Base-by-base conservation (phyloP, 1,140 invertebrate genomes). In the Tetragnatha versicolor region DNA sequence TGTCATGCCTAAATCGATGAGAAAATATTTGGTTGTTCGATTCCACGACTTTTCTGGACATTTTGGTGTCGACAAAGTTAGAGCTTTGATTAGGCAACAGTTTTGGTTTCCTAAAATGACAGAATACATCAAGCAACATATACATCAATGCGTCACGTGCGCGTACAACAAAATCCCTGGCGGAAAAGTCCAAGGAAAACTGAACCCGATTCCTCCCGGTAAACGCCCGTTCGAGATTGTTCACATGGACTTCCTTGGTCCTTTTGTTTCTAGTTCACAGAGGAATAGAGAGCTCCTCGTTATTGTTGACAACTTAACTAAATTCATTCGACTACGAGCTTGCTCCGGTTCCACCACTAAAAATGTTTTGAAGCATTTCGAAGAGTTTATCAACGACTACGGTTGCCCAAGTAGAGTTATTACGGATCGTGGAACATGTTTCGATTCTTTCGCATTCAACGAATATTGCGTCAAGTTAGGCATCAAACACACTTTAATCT, bases 401-500 rank as follows among this genome's bases (percentile, higher is more conserved):
- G 51, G 51, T 60, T n/a, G 9, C 10, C 55, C 55, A 14, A 33
- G 31, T 9, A 9, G 29, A 14, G 17, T 60, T 5, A 31, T 60
- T 12, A 60, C 55, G 17, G 55, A 60, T 31, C 12, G 55, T 14
- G 55, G 55, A 33, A 14, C 10, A 9, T 60, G 55, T 20, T 60
- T 60, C 20, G 14, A 25, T 9, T 60, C 55, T 12, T 33, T 12
- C 17, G 14, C 2, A 31, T 60, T 31, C 20, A 12, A 31, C 29
- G 55, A 60, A 12, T 60, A 14, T 60, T 60, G 55, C 31, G 22
- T 1, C 6, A 31, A 29, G 27, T 31, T 31, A 1, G 55, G 25
- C 29, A 60, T 60, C 17, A 60, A 60, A 14, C 55, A 60, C 33
- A 60, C 22, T 17, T 33, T 60, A 33, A 60, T 14, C 22, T 60